These are phyloP conservation scores for Caiman crocodilus DNA, from an alignment of 2,797 vertebrate species.

Conservation along the genomic window DNA sequence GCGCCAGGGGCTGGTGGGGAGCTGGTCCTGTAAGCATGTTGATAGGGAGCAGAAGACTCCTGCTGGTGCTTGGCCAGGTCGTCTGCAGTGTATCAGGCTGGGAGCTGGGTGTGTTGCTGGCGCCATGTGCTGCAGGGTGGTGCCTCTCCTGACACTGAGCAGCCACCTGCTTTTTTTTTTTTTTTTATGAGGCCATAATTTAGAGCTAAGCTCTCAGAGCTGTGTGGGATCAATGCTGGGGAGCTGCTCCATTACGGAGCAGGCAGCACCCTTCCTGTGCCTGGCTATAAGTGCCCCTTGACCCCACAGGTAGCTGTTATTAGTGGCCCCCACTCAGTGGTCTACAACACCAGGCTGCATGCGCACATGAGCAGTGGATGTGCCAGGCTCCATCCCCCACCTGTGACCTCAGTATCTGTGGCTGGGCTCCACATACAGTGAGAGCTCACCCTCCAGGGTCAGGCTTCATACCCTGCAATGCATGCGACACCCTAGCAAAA, in stretches of 20 bases:
- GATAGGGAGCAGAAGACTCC: not conserved
- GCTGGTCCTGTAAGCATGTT: not conserved
- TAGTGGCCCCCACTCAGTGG: not conserved
- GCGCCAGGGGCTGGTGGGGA: not conserved
- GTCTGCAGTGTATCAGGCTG: not conserved
- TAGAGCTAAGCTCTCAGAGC: not conserved
- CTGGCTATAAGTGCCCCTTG: no score
- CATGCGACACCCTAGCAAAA: not conserved
- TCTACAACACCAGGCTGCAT: not conserved
- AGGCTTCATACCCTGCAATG: not conserved
- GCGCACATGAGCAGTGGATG: no score
- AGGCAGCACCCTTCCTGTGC: not conserved
- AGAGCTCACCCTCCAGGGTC: not conserved
- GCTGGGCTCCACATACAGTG: not conserved
- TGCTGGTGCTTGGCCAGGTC: rapidly evolving
- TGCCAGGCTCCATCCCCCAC: no score
- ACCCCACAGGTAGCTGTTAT: no score
- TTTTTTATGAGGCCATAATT: rapidly evolving
- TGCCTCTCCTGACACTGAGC: not conserved
- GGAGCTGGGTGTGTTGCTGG: no score
- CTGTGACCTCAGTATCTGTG: no score
- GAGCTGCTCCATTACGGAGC: not conserved
- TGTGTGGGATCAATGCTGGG: not conserved
- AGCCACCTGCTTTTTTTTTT: not conserved
- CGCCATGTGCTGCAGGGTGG: rapidly evolving